Base-by-base conservation (phyloP, 2,113 vertebrate species). In the Hassar affinis region DNA sequence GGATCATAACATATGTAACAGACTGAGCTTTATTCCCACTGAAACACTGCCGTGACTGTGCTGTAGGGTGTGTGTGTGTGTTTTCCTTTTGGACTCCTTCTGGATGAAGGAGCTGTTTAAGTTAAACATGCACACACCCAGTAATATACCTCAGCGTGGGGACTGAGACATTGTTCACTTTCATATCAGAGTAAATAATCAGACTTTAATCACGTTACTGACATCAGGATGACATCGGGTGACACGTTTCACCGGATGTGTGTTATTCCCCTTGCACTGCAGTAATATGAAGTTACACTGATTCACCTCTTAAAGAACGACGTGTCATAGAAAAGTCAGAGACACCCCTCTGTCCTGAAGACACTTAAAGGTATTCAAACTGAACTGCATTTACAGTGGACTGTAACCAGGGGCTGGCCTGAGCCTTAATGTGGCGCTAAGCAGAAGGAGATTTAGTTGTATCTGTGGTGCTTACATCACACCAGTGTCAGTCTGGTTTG, bases 31-130 rank as follows among this genome's bases (percentile, higher is more conserved):
- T 80, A 64, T 79, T 62, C 17, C 14, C 25, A 66, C 61, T 7
- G 15, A 64, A 80, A 80, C 57, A 80, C 78, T 64, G 78, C 42
- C 45, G 49, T 27, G 0, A 80, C 78, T 80, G 78, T 80, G 61
- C 61, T 62, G 42, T 12, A 64, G 6, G 30, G 78, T 80, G 78
- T 79, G 78, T 62, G 76, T 78, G 77, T 79, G 78, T 49, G 78
- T 25, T 51, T 49, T 45, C 7, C 54, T n/a, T 66, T 66, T 4
- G 2, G 12, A 80, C 10, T 27, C 9, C 47, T 20, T 27, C 45
- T 66, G 47, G 27, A 80, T 66, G 79, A 68, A 80, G 61, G 47
- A 68, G 9, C 9, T 25, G 45, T 30, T 79, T 79, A 66, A n/a
- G 27, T 64, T 66, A 51, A 62, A 51, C 61, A 6, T 42, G 15